phyloP scores from a whole-genome alignment of 2,113 vertebrate species.

The Oenanthe oenanthe region DNA sequence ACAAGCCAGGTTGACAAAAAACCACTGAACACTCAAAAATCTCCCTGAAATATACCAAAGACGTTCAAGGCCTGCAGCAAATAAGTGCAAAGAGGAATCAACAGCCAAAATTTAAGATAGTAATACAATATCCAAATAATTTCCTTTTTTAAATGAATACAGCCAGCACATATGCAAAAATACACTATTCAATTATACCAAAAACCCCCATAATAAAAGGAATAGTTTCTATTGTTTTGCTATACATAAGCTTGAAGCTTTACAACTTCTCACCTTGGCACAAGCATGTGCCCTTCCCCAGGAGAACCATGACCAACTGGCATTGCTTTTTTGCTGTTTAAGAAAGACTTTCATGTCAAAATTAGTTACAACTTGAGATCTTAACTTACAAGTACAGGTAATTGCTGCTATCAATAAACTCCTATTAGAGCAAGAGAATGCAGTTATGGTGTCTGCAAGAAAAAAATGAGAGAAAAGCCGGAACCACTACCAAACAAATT shows the following conservation, averaged over 20 bases:
- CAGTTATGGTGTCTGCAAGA: not conserved
- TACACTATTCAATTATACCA: not conserved
- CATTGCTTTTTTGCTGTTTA: not conserved
- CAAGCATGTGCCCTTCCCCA: not conserved
- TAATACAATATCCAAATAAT: not conserved
- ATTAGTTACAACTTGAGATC: not conserved
- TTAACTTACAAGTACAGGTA: not conserved
- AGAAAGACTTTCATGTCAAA: not conserved
- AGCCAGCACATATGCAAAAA: not conserved
- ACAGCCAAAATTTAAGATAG: not conserved
- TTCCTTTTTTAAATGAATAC: not conserved
- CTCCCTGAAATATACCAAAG: not conserved
- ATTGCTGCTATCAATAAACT: conserved; percentile 31
- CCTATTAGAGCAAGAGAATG: not conserved
- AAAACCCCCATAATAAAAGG: not conserved
- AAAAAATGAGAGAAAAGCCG: not conserved
- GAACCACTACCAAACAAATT: not conserved
- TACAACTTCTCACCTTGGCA: not conserved
- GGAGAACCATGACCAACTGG: not conserved
- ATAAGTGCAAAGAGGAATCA: not conserved
- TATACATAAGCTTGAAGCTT: not conserved
- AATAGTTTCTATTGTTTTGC: not conserved
- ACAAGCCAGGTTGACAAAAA: not conserved
- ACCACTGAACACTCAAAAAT: accelerated
- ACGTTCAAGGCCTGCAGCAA: not conserved